These are phyloP conservation scores for Rhopalosiphum nymphaeae DNA, from an alignment of 2,888 invertebrate species.

Conservation along the genomic window DNA sequence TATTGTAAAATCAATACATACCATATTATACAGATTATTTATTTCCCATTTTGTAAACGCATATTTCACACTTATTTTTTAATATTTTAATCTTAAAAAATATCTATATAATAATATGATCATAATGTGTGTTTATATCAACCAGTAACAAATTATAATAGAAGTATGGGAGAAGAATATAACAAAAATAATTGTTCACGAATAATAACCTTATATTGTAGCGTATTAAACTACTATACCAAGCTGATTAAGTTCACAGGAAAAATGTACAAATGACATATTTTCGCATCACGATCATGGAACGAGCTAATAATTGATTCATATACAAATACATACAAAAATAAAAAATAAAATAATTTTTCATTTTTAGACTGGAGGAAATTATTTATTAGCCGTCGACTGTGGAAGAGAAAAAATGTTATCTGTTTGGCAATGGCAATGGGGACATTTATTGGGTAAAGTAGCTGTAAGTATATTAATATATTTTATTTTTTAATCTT, in stretches of 20 bases:
- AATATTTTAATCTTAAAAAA: background rate
- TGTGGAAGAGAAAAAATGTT: conserved; percentile 90
- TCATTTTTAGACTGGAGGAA: conserved; percentile 83
- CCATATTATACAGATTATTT: background rate
- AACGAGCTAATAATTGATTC: background rate
- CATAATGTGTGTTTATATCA: background rate
- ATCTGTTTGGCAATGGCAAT: conserved; percentile 96
- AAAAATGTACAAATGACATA: background rate
- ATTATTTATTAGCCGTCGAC: conserved; percentile 90
- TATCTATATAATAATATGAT: background rate
- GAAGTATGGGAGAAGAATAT: background rate
- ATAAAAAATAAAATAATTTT: background rate
- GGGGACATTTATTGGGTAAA: conserved; percentile 92
- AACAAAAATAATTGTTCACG: background rate
- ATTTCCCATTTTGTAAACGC: background rate
- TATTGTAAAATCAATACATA: too few species aligned
- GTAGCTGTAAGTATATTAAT: conserved; percentile 82
- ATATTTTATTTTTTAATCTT: conserved; percentile 85
- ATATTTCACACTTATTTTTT: background rate
- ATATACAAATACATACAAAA: background rate
- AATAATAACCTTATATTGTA: background rate
- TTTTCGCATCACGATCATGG: background rate
- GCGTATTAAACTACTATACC: background rate
- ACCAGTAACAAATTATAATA: background rate
- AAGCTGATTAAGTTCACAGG: background rate